phyloP scores from a whole-genome alignment of 2,113 vertebrate genomes.

The Notarius quadriscutis region DNA sequence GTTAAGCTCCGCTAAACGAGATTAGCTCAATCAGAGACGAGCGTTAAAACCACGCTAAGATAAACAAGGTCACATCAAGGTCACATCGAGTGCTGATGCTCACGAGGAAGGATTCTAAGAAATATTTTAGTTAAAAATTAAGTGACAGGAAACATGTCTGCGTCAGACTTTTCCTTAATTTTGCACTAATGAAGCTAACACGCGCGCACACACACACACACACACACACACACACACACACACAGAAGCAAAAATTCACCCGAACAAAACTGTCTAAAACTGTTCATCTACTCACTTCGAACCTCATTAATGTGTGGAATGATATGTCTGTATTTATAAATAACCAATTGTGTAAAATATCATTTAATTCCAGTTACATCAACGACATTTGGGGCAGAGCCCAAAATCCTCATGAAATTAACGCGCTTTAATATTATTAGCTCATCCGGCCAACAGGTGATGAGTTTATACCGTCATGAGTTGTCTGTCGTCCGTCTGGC shows the following conservation, averaged over 20 bases:
- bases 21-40: constrained; percentile 38
- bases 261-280: too few species aligned
- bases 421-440: neutral
- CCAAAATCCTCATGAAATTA: neutral
- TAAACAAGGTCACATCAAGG: neutral
- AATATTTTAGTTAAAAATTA: neutral
- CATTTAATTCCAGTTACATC: neutral
- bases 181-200: neutral
- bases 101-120: neutral
- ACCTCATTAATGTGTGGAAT: neutral
- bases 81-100: neutral
- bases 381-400: neutral
- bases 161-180: neutral
- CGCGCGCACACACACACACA: constrained; percentile 11
- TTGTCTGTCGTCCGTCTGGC: too few species aligned
- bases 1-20: constrained; percentile 39
- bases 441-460: too few species aligned
- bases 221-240: constrained; percentile 14
- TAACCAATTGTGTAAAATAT: too few species aligned
- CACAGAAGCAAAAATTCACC: neutral
- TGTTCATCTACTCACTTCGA: neutral
- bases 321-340: neutral
- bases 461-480: too few species aligned
- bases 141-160: neutral
- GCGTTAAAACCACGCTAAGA: neutral